Conservation (phyloP, 2,888 invertebrate genomes). For the Cephus nigrinus region DNA sequence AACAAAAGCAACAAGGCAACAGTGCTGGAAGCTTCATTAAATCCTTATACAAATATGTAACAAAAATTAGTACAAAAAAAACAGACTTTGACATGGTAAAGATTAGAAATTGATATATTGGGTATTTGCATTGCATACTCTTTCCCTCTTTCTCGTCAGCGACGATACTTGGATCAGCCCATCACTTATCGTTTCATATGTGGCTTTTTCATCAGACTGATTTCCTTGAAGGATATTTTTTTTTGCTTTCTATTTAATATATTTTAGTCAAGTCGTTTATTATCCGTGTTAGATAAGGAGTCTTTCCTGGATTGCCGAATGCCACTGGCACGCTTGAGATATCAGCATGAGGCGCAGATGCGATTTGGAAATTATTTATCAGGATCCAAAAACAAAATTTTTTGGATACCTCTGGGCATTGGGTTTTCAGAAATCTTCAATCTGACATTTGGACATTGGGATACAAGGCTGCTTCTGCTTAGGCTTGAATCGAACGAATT, state of each 20-base stretch:
- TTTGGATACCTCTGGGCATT: background rate
- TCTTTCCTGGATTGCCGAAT: no score
- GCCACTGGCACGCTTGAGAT: background rate
- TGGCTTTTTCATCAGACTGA: background rate
- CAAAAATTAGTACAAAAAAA: background rate
- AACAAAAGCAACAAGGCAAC: background rate
- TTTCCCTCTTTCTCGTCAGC: background rate
- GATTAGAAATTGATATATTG: background rate
- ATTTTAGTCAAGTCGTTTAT: background rate
- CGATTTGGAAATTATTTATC: background rate
- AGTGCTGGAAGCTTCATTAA: background rate
- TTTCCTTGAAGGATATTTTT: background rate
- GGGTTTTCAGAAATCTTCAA: background rate
- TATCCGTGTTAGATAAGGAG: background rate
- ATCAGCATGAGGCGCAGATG: background rate
- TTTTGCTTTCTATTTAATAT: background rate
- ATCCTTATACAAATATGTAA: background rate
- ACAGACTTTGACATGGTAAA: background rate
- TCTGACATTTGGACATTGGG: background rate
- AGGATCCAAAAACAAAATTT: background rate
- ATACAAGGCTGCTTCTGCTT: background rate
- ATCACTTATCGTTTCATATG: background rate
- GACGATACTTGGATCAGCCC: background rate
- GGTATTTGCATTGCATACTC: background rate
- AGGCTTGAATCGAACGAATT: conserved; percentile 25